phyloP scores from a whole-genome alignment of 2,797 vertebrate species.

The Tapirus indicus region DNA sequence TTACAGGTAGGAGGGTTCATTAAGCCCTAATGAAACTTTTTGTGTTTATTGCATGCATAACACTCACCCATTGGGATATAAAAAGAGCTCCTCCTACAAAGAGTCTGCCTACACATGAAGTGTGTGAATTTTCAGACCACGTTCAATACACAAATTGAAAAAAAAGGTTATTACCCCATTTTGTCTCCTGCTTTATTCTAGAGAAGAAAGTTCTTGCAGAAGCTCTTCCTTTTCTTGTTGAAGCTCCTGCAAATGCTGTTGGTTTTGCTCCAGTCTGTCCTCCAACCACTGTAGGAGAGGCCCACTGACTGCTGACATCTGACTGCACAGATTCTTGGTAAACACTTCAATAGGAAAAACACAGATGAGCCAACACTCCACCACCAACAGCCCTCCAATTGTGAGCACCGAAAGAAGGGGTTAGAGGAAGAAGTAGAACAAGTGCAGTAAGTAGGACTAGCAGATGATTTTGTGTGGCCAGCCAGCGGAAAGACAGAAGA shows the following conservation, averaged over 20 bases:
- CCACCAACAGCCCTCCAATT: background rate
- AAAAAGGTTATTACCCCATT: constrained; percentile 38
- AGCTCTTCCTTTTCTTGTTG: constrained; percentile 95
- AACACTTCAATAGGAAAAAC: constrained; percentile 90
- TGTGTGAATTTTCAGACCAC: background rate
- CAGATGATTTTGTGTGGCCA: background rate
- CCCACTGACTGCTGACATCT: constrained; percentile 98
- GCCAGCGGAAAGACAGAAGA: background rate
- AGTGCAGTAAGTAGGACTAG: background rate
- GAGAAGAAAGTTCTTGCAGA: constrained; percentile 91
- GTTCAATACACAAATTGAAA: constrained; percentile 29
- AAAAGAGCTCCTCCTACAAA: background rate
- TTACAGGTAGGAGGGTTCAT: background rate
- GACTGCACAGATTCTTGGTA: constrained; percentile 99
- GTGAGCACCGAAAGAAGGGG: background rate
- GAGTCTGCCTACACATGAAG: background rate
- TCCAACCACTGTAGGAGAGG: constrained; percentile 98
- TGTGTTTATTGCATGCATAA: constrained; percentile 6
- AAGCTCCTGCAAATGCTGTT: constrained; percentile 92
- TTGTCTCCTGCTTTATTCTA: constrained; percentile 85
- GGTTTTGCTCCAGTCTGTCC: constrained; percentile 97
- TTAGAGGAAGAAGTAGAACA: background rate
- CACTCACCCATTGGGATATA: background rate
- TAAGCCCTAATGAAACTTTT: constrained; percentile 1
- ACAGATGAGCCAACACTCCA: background rate